Base-by-base conservation (phyloP, 1,140 invertebrate genomes). In the Galleria mellonella region DNA sequence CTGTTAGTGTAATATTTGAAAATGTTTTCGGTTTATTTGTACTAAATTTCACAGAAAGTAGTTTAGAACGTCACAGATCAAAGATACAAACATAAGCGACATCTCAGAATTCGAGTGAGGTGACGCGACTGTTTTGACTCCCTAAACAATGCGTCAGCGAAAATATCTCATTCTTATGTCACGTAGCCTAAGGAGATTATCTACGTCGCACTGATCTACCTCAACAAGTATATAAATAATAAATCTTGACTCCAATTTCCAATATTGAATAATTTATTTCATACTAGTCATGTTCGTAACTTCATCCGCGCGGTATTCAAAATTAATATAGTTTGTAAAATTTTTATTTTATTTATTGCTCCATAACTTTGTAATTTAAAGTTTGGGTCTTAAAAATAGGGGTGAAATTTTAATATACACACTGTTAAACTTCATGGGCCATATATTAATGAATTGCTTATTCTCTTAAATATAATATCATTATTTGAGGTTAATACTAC, bases 141-240 rank as follows among this genome's bases (percentile, higher is more conserved):
- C 51, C 51, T 52, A 62, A 68, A 62, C 64, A 68, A 68, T 72
- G 68, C 53, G 64, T 68, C 68, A 72, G 64, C 67, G 54, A 51
- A 64, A 67, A 59, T 43, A 35, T 44, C 43, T 59, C 53, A 62
- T 71, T 60, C 56, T 65, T 45, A 35, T 53, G 68, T 68, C 68
- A 72, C 68, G 64, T 62, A 32, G 46, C 28, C 39, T 57, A 59
- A 65, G 65, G 48, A 53, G 62, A 65, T 69, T 69, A 72, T 55
- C 51, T 56, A 38, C 33, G 31, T 49, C 48, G 39, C 35, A 43
- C 62, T 65, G 54, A 61, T 61, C 58, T 69, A 58, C 51, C 58
- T 47, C 53, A 57, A 55, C 29, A 32, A 32, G 42, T 46, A 54
- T 32, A 43, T 50, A 61, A 65, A 63, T 59, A 66, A 62, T 55